A percentile compares a stretch with the other conserved stretches of the same genome.
These are phyloP conservation scores for Caenorhabditis elegans DNA, from an alignment of 1,140 invertebrate genomes.

Conservation along the genomic window WBcel235 BX284603.4:7532501-7533000, in stretches of 20 bases:
- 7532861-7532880: background rate
- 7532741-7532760: constrained; percentile 24
- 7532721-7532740: constrained; percentile 41
- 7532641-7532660: constrained; percentile 55
- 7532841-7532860: background rate
- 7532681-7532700: constrained; percentile 57
- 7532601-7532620: too few species aligned
- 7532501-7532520: too few species aligned
- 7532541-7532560: too few species aligned
- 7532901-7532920: background rate
- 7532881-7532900: background rate
- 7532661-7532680: constrained; percentile 58
- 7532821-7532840: constrained; percentile 18
- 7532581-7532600: too few species aligned
- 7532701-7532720: constrained; percentile 38
- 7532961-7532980: too few species aligned
- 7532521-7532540: too few species aligned
- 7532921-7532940: too few species aligned
- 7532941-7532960: too few species aligned
- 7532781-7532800: constrained; percentile 5
- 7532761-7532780: constrained; percentile 37
- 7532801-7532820: background rate
- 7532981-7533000: too few species aligned
- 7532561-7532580: too few species aligned
- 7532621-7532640: too few species aligned